Conservation (phyloP, 2,888 invertebrate species). For the Polydrusus cervinus region DNA sequence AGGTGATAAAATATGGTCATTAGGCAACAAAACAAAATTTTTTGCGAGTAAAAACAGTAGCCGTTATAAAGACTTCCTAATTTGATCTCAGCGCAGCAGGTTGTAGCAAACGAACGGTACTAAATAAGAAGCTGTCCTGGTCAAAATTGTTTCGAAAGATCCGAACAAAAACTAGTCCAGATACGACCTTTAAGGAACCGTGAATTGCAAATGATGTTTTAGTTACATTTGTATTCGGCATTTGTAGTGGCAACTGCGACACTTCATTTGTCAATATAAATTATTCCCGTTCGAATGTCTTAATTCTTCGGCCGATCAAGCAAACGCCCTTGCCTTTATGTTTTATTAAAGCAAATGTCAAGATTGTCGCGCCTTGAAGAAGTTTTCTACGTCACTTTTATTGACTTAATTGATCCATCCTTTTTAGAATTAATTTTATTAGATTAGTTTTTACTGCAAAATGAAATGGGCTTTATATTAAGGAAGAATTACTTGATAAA, state of each 20-base stretch:
- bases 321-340: slow-evolving; percentile 23
- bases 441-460: slow-evolving; percentile 2
- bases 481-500: not conserved
- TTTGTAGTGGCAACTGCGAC: slow-evolving; percentile 69
- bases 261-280: slow-evolving; percentile 71
- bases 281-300: slow-evolving; percentile 68
- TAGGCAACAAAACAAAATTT: slow-evolving; percentile 14
- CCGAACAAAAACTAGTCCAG: slow-evolving; percentile 66
- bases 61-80: slow-evolving; percentile 28
- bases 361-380: slow-evolving; percentile 46
- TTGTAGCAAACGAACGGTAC: slow-evolving; percentile 5
- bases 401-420: slow-evolving; percentile 56
- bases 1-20: slow-evolving; percentile 34
- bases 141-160: slow-evolving; percentile 29
- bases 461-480: not conserved
- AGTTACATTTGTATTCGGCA: slow-evolving; percentile 66
- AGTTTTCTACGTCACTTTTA: slow-evolving; percentile 54
- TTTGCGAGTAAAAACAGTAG: slow-evolving; percentile 26
- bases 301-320: slow-evolving; percentile 59
- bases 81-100: slow-evolving; percentile 32
- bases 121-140: slow-evolving; percentile 29
- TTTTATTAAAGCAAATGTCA: slow-evolving; percentile 29
- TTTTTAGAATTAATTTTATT: slow-evolving; percentile 37
- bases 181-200: slow-evolving; percentile 56
- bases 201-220: slow-evolving; percentile 69